Evolutionary conservation across 1,140 invertebrate species (phyloP).

Genomic region (Cephus cinctus): DNA sequence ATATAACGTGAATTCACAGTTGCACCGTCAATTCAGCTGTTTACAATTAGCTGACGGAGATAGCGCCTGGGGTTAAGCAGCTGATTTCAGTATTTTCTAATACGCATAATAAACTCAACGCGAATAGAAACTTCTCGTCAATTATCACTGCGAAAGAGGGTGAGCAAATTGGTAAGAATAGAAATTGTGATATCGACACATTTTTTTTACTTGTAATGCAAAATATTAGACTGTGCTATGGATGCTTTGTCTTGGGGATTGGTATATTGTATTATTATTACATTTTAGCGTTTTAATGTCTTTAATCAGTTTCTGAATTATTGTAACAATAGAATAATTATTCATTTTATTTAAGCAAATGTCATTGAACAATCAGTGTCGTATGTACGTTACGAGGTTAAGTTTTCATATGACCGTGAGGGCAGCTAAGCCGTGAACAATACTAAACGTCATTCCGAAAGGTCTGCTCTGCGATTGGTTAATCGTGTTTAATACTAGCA

Average conservation of each 20-base stretch:
- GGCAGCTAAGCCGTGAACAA: not conserved
- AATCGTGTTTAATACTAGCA: not conserved
- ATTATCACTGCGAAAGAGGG: not conserved
- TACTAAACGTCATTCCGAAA: slow-evolving; percentile 16
- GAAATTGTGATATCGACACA: not conserved
- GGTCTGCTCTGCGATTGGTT: slow-evolving; percentile 13
- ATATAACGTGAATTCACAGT: no score
- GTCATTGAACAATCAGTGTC: no score
- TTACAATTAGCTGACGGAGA: no score
- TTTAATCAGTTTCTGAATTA: no score
- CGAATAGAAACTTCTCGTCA: no score
- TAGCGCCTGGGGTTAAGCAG: slow-evolving; percentile 13
- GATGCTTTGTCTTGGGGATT: no score
- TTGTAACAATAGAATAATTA: no score
- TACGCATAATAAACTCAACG: not conserved
- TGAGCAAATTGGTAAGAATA: no score
- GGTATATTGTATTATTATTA: no score
- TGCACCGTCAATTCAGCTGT: no score
- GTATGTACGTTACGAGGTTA: slow-evolving; percentile 11
- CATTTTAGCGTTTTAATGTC: no score
- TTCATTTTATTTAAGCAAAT: no score
- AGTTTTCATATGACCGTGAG: slow-evolving; percentile 8
- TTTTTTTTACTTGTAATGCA: slow-evolving; percentile 1
- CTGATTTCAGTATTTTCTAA: slow-evolving; percentile 16
- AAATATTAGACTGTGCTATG: not conserved